These are phyloP conservation scores for Sarotherodon lohbergeri DNA, from an alignment of 2,113 vertebrate species.

Conservation along the genomic window DNA sequence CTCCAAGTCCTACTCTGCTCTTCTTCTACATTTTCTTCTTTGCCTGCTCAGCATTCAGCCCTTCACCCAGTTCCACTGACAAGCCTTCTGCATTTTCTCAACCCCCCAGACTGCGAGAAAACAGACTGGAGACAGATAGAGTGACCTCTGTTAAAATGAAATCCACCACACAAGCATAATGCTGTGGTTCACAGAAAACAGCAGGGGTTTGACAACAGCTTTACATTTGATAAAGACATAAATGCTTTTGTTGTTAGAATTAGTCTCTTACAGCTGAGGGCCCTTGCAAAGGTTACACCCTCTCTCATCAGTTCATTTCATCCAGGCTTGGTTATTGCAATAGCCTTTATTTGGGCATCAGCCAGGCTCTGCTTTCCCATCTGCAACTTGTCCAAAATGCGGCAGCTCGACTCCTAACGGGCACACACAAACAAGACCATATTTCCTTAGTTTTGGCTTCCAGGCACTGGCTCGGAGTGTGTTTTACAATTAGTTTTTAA, in stretches of 20 bases:
- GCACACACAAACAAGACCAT: neutral
- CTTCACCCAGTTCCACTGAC: slow-evolving; percentile 25
- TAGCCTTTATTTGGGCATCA: neutral
- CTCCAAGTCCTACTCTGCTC: neutral
- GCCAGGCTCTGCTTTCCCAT: neutral
- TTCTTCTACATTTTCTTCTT: neutral
- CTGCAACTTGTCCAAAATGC: neutral
- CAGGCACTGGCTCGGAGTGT: neutral
- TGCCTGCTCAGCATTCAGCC: neutral
- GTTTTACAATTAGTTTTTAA: neutral
- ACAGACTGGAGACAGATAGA: neutral
- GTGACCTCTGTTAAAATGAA: neutral
- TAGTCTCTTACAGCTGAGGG: neutral
- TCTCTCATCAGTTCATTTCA: neutral
- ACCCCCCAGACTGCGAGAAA: neutral
- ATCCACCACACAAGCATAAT: neutral
- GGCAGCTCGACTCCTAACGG: neutral
- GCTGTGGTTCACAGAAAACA: neutral
- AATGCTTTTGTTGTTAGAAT: neutral
- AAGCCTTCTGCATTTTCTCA: neutral
- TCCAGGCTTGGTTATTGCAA: neutral
- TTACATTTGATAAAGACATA: neutral
- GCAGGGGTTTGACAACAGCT: neutral
- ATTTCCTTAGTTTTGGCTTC: neutral
- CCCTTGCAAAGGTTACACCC: neutral